These are phyloP conservation scores for Tiaroga cobitis DNA, from an alignment of 2,797 vertebrate genomes.

Conservation along the genomic window DNA sequence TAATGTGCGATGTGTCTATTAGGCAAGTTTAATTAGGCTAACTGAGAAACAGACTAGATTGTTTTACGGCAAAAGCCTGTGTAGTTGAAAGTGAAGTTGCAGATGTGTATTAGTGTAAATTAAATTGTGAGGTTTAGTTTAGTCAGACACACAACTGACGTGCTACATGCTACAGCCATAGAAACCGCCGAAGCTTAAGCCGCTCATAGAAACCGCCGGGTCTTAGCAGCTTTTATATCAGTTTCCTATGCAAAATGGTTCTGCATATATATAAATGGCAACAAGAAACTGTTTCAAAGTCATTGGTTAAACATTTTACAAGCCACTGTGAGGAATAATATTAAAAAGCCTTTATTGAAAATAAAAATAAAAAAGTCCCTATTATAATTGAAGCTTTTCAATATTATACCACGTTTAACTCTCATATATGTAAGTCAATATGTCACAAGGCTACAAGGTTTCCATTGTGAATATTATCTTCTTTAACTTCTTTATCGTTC, in stretches of 20 bases:
- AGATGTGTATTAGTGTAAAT: neutral
- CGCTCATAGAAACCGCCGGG: neutral
- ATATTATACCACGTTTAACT: conserved; percentile 9
- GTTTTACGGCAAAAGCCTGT: neutral
- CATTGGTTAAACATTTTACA: neutral
- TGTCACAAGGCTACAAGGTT: neutral
- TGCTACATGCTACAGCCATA: conserved; percentile 61
- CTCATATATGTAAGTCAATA: neutral
- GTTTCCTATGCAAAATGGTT: conserved; percentile 1
- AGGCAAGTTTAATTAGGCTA: neutral
- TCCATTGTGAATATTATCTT: conserved; percentile 4
- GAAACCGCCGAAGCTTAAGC: conserved; percentile 6
- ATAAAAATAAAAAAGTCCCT: neutral
- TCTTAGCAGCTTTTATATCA: neutral
- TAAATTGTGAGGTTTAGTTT: neutral
- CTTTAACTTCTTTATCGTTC: neutral
- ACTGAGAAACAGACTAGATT: neutral
- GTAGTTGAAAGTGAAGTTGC: neutral
- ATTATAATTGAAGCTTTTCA: neutral
- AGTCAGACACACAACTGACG: conserved; percentile 25
- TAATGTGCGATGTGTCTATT: neutral
- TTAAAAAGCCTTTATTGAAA: neutral
- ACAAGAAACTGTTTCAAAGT: neutral
- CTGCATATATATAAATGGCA: neutral
- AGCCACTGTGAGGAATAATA: neutral